Conservation (phyloP, 2,888 invertebrate species). For the Hydraecia micacea region DNA sequence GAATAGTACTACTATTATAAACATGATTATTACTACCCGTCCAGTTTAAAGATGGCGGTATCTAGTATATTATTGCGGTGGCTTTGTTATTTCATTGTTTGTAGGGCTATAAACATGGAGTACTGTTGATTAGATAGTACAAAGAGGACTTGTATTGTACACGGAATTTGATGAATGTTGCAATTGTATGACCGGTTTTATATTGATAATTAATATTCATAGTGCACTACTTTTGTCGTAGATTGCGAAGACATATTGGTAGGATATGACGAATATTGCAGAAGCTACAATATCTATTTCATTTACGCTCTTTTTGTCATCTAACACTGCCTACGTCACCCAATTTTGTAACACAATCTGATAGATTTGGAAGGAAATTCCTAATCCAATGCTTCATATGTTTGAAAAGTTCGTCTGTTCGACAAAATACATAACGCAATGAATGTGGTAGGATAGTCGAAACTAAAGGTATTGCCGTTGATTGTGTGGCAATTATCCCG, state of each 20-base stretch:
- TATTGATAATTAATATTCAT: slow-evolving; percentile 51
- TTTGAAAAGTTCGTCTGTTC: background rate
- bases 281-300: background rate
- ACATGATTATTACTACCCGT: slow-evolving; percentile 37
- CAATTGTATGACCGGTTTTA: slow-evolving; percentile 48
- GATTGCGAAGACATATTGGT: slow-evolving; percentile 17
- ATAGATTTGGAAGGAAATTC: background rate
- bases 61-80: slow-evolving; percentile 41
- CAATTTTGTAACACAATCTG: background rate
- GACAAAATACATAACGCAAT: background rate
- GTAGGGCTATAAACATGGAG: slow-evolving; percentile 49
- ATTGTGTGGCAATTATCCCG: background rate
- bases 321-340: background rate
- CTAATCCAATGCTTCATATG: background rate
- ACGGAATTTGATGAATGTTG: slow-evolving; percentile 59
- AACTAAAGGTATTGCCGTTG: no score
- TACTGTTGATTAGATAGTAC: slow-evolving; percentile 63
- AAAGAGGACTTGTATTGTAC: slow-evolving; percentile 52
- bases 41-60: slow-evolving; percentile 42
- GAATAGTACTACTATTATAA: background rate
- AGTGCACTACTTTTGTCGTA: slow-evolving; percentile 43
- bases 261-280: background rate
- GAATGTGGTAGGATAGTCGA: background rate
- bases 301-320: background rate
- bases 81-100: slow-evolving; percentile 57